Evolutionary conservation across 2,113 vertebrate species (phyloP), one percentile per base, ranked within the genome.

Genomic region (Sturnira hondurensis): DNA sequence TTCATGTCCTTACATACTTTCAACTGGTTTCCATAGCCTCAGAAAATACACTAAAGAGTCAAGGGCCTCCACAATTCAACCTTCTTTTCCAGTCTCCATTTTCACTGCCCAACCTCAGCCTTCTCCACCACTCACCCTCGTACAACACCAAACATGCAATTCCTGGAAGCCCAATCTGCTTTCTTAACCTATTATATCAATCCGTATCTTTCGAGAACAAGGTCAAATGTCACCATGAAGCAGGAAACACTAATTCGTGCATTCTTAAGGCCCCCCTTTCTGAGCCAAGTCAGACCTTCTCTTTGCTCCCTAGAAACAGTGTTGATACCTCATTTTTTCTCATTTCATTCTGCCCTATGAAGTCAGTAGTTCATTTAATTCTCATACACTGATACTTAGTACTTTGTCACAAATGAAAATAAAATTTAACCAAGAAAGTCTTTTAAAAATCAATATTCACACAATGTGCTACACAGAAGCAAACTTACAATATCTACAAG

Each of bases 401-500:
- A 47, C 36, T 50, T 41, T 93, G 36, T 73, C 85, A 85, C 33
- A 91, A 63, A 14, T 89, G 67, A 96, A 84, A 43, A 70, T 2
- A 70, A 28, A 68, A 63, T 88, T 91, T 78, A 65, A 80, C 28
- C 67, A 82, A 58, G 26, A 71, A 58, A 80, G 26, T 76, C 67
- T 89, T 91, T 91, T 71, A 45, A 77, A 82, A 52, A 86, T 47
- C 52, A 93, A 16, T 58, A 82, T 15, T 85, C 61, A 71, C 58
- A 88, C 10, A 52, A 92, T 54, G 73, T 89, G 56, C 70, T 86
- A 71, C 1, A 83, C 5, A 80, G 36, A 6, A 76, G 41, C 71
- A 92, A 82, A 82, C 19, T 96, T 76, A 61, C n/a, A 67, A 20
- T 26, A 96, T 31, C 36, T 81, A 67, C 14, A 89, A 94, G 36